Evolutionary conservation across 2,797 vertebrate genomes (phyloP).

Genomic region (Gymnoscopelus braueri): DNA sequence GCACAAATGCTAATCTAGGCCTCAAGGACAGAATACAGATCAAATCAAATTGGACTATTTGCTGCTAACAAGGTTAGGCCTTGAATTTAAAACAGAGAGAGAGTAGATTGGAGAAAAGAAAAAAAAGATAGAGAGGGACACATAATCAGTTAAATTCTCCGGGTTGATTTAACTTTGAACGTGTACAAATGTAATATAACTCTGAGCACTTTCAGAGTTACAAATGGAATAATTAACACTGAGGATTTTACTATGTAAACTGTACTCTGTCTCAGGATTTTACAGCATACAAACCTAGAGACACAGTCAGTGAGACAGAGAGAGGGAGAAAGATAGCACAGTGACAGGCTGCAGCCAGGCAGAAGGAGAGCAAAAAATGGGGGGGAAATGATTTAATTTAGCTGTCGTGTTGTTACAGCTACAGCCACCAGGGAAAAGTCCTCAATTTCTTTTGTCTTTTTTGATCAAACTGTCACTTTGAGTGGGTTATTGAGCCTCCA

Average conservation of each 20-base stretch:
- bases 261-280: too few relatives aligned
- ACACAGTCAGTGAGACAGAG: conserved; percentile 2
- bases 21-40: conserved; percentile 69
- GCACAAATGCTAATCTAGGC: conserved; percentile 63
- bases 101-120: conserved; percentile 4
- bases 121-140: neutral
- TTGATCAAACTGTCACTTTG: conserved; percentile 75
- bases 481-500: conserved; percentile 56
- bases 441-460: conserved; percentile 74
- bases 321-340: conserved; percentile 40
- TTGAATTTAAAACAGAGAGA: conserved; percentile 53
- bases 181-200: too few relatives aligned
- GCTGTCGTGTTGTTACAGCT: conserved; percentile 69
- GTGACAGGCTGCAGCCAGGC: conserved; percentile 61
- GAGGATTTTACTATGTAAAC: too few relatives aligned
- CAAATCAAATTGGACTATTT: conserved; percentile 75
- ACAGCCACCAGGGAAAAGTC: conserved; percentile 67
- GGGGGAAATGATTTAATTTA: conserved; percentile 77
- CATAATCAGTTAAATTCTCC: too few relatives aligned
- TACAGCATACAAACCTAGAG: neutral
- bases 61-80: conserved; percentile 73
- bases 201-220: too few relatives aligned
- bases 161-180: too few relatives aligned
- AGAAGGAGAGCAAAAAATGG: conserved; percentile 47
- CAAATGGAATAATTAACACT: too few relatives aligned